Conservation (phyloP, 2,888 invertebrate genomes). For the Drosophila picticornis region DNA sequence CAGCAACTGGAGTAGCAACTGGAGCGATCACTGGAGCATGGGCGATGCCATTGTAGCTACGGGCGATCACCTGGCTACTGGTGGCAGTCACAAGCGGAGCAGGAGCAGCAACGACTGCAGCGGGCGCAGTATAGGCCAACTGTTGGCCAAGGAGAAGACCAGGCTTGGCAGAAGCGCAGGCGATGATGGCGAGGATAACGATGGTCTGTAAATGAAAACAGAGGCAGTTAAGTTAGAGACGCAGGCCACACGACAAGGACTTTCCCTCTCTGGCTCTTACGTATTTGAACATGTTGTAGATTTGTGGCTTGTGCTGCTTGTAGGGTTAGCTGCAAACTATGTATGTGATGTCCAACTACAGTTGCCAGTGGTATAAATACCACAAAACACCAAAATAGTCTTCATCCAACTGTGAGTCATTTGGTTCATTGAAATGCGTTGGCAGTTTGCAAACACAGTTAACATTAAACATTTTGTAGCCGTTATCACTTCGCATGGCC, state of each 20-base stretch:
- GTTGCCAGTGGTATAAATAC: conserved; percentile 54
- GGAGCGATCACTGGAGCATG: conserved; percentile 43
- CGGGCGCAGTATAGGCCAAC: conserved; percentile 49
- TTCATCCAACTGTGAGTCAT: conserved; percentile 35
- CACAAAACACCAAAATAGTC: conserved; percentile 9
- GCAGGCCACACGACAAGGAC: background rate
- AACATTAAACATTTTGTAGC: conserved; percentile 17
- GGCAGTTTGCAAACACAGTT: conserved; percentile 17
- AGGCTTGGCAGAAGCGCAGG: conserved; percentile 67
- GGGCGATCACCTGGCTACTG: conserved; percentile 70
- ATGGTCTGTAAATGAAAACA: conserved; percentile 42
- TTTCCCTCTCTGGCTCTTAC: conserved; percentile 43
- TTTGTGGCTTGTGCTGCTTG: conserved; percentile 38
- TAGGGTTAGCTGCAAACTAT: conserved; percentile 35
- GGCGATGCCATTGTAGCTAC: conserved; percentile 73
- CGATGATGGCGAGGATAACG: conserved; percentile 69
- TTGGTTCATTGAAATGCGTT: conserved; percentile 41
- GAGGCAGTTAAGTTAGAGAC: background rate
- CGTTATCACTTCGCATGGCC: conserved; percentile 12
- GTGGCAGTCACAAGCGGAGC: conserved; percentile 65
- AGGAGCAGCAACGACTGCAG: conserved; percentile 47
- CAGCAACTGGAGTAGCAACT: conserved; percentile 32
- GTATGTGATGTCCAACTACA: conserved; percentile 41
- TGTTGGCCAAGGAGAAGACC: conserved; percentile 43
- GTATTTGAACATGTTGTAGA: conserved; percentile 70